Evolutionary conservation across 2,797 vertebrate species (phyloP), one percentile per base, ranked within the genome.

Genomic region (Ara ararauna): DNA sequence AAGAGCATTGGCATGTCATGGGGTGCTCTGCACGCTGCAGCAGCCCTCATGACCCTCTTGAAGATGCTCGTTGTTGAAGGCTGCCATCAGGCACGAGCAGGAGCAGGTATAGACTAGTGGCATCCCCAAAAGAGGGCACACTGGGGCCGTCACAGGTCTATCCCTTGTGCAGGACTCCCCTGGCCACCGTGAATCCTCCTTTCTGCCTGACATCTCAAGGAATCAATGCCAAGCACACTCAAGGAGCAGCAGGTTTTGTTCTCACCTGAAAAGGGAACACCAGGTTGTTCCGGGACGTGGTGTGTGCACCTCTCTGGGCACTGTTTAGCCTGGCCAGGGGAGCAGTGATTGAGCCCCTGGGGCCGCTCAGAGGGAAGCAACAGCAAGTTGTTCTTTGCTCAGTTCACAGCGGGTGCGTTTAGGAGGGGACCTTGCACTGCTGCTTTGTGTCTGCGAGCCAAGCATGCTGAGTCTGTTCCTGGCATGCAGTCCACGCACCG

Each of bases 401-500:
- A 0, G 11, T 2, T 85, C 27, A 2, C 53, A 24, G 60, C 0
- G 2, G 64, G 34, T 16, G 44, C 0, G 0, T 71, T 72, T 2
- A 3, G 85, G 72, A 91, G 91, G 70, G 85, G 71, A 51, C 51
- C 6, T 67, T 42, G 76, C 62, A 67, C 80, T 60, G 66, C 73
- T 73, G 91, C 60, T 87, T 47, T 24, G 47, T 78, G 85, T 30
- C 45, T 54, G 64, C 1, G 40, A 96, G 92, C 94, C 92, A 73
- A 79, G 76, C 26, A 9, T 5, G 48, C 96, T 70, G 88, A 86
- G 91, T 27, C 80, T 93, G 4, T 81, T 96, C 93, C 92, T 96
- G 95, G 95, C 94, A 95, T 11, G 50, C 91, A 75, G 85, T 83
- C 89, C 38, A 3, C 88, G 42, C 47, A 0, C 92, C 40, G 87